Base-by-base conservation (phyloP, 2,113 vertebrate species). In the Ciconia boyciana region DNA sequence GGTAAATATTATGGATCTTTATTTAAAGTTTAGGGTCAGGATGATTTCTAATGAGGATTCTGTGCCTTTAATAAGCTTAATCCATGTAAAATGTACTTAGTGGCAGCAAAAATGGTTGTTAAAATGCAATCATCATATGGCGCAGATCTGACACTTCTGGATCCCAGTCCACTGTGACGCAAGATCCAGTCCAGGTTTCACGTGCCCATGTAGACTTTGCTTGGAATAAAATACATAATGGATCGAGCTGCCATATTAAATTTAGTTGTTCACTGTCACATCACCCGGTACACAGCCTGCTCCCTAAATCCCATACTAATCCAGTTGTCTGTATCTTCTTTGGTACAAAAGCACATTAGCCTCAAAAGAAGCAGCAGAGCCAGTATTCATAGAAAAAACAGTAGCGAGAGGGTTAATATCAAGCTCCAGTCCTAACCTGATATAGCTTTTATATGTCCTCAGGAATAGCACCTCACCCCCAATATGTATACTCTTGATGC, bases 231-330 rank as follows among this genome's bases (percentile, higher is more conserved):
- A 95, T 94, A 80, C 91, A 90, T 97, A 96, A 95, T 96, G 48
- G 84, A 95, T 94, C 93, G 93, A 97, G 75, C 89, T 97, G 95
- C 95, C 96, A 97, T 96, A 96, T 96, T 94, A 95, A 97, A 97
- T 96, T 97, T 90, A 97, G 93, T 93, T 93, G 84, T 94, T 97
- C 1, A 0, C 89, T 96, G 93, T 91, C 94, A 90, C 79, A 94
- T 95, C 91, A 91, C 46, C 69, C 6, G 0, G 78, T 95, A 80
- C 66, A 77, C n/a, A 86, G 70, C 20, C 91, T 91, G 94, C 51
- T 96, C 94, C 89, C 71, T 89, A 94, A 97, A 97, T 96, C 95
- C 82, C 93, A 81, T 90, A 79, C 69, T 95, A 95, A 96, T 93
- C 81, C 87, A 96, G 76, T 93, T 83, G 65, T 84, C 81, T 91